phyloP scores from a whole-genome alignment of 1,140 invertebrate genomes.

The Bombus sylvicola region DNA sequence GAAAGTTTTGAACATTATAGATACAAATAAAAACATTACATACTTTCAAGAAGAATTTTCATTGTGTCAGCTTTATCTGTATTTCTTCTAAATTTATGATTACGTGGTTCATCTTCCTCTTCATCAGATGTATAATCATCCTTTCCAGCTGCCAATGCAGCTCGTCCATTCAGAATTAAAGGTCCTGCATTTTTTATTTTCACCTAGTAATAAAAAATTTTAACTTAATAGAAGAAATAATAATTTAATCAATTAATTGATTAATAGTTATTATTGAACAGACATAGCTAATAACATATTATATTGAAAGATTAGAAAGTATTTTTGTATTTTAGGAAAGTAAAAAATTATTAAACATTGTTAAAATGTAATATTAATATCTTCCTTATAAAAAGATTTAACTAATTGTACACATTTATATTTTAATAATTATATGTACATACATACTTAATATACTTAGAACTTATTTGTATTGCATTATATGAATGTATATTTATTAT shows the following conservation, averaged over 20 bases:
- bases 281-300: not conserved
- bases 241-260: constrained; percentile 9
- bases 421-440: not conserved
- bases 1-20: not conserved
- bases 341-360: constrained; percentile 2
- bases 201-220: constrained; percentile 75
- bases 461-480: not conserved
- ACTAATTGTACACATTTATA: constrained; percentile 2
- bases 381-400: not conserved
- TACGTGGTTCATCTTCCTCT: constrained; percentile 80
- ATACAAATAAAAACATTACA: constrained; percentile 39
- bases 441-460: constrained; percentile 3
- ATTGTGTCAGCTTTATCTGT: constrained; percentile 85
- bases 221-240: constrained; percentile 20
- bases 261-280: constrained; percentile 20
- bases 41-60: constrained; percentile 89
- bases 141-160: constrained; percentile 89
- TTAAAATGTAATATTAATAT: not conserved
- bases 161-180: constrained; percentile 89
- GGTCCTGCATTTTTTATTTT: constrained; percentile 85
- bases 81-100: constrained; percentile 85
- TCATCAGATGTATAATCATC: constrained; percentile 90
- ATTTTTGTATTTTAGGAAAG: not conserved
- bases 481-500: not conserved
- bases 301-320: constrained; percentile 25